Percentiles rank a stretch among this genome's conserved stretches.
phyloP scores from a whole-genome alignment of 2,113 vertebrate species.

The Orientallactaga bullata region DNA sequence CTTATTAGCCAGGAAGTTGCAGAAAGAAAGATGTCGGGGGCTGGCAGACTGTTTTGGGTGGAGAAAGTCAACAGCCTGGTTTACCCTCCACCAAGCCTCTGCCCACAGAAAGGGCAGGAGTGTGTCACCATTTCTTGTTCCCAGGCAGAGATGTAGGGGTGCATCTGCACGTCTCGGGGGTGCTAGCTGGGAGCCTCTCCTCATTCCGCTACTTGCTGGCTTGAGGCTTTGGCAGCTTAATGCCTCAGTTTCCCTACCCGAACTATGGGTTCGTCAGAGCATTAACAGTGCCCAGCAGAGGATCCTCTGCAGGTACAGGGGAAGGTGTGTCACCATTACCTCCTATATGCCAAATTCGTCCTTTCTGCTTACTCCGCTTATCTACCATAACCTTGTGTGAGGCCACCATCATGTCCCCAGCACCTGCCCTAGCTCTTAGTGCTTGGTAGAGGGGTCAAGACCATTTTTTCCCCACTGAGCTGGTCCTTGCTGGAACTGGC shows the following conservation, averaged over 20 bases:
- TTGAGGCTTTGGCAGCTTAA: neutral
- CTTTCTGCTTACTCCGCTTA: neutral
- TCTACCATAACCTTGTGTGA: neutral
- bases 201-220: neutral
- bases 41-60: neutral
- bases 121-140: neutral
- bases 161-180: too few species aligned
- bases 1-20: accelerated
- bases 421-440: neutral
- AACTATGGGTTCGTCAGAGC: neutral
- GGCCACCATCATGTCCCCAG: neutral
- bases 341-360: neutral
- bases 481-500: neutral
- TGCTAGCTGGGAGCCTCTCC: neutral
- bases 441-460: neutral
- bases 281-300: neutral
- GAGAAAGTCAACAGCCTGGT: accelerated
- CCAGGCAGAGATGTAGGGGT: too few species aligned
- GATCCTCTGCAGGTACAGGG: accelerated
- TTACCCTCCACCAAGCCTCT: neutral
- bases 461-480: neutral
- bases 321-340: too few species aligned
- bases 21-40: accelerated
- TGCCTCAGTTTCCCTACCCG: neutral
- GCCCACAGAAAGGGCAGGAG: neutral